Evolutionary conservation across 2,888 invertebrate species (phyloP).

Genomic region (Acleris holmiana): DNA sequence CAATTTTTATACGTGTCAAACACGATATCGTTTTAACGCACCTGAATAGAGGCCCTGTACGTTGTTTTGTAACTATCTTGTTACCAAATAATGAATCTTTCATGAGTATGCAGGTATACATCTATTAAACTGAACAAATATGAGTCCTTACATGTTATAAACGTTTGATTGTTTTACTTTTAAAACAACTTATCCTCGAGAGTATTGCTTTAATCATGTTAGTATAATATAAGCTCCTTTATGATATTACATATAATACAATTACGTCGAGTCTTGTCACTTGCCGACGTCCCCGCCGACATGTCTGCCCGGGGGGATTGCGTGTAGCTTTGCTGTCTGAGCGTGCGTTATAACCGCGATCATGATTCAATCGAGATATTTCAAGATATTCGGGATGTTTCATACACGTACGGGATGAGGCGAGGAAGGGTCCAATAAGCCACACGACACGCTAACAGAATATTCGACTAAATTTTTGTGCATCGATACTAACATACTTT

Average conservation of each 20-base stretch:
- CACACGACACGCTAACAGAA: not conserved
- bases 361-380: conserved; percentile 7
- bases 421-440: conserved; percentile 2
- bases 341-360: conserved; percentile 15
- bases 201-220: not conserved
- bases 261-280: conserved; percentile 18
- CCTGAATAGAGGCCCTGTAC: no score
- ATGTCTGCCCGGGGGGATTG: conserved; percentile 10
- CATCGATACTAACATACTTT: no score
- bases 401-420: not conserved
- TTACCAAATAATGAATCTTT: no score
- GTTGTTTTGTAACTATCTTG: no score
- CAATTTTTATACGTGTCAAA: no score
- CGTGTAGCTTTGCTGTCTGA: conserved; percentile 11
- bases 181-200: no score
- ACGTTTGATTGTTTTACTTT: no score
- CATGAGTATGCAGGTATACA: no score
- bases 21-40: no score
- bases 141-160: no score
- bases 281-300: conserved; percentile 7
- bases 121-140: no score
- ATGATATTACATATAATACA: conserved; percentile 13
- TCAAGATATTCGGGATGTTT: not conserved
- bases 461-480: no score
- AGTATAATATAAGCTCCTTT: not conserved